Evolutionary conservation across 64 coral and sea anemone genomes (phyloP).

Genomic region (Actinia equina): DNA sequence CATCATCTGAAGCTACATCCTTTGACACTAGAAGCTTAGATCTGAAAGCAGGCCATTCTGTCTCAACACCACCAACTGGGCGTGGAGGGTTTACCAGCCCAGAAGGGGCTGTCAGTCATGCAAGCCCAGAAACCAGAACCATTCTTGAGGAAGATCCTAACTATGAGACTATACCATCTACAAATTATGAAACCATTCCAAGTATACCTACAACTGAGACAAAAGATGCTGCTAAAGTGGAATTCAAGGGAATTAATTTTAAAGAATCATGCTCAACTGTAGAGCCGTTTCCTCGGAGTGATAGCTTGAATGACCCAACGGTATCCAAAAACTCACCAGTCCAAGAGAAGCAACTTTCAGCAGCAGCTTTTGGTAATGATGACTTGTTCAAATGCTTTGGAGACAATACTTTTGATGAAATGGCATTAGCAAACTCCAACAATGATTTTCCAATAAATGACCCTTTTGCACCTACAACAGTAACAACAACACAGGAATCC

Average conservation of each 20-base stretch:
- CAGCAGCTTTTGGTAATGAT: constrained; percentile 20
- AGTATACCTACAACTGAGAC: not conserved
- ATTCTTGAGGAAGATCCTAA: not conserved
- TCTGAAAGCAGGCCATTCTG: not conserved
- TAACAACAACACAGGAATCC: not conserved
- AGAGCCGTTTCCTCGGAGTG: constrained; percentile 16
- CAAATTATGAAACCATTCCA: constrained; percentile 28
- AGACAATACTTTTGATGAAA: not conserved
- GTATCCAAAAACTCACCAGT: not conserved
- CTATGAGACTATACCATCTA: constrained; percentile 15
- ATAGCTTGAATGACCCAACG: not conserved
- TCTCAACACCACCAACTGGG: not conserved
- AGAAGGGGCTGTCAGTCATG: not conserved
- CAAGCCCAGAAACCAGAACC: not conserved
- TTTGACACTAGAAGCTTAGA: constrained; percentile 16
- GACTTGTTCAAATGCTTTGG: constrained; percentile 5
- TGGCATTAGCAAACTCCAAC: not conserved
- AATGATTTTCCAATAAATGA: constrained; percentile 12
- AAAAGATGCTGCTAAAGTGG: not conserved
- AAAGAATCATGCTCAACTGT: not conserved
- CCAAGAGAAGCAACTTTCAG: not conserved
- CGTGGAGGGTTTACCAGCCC: not conserved
- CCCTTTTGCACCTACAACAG: constrained; percentile 17
- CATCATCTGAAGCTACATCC: constrained; percentile 44
- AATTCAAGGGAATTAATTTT: constrained; percentile 9